Evolutionary conservation across 2,888 invertebrate genomes (phyloP), one percentile per base, ranked within the genome.

Genomic region (Serrognathus titanus): DNA sequence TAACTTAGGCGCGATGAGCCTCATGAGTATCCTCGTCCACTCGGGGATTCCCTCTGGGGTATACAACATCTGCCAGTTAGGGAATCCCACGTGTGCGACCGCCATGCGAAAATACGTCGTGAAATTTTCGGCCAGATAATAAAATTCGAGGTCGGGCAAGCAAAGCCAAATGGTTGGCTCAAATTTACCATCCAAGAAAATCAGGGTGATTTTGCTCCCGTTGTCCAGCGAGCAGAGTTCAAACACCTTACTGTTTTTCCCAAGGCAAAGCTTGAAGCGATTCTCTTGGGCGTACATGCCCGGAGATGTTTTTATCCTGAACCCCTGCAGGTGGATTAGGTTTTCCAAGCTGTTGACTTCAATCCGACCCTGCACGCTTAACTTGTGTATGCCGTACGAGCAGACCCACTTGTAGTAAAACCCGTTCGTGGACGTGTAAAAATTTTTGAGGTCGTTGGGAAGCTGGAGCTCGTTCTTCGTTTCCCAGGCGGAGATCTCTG

Each of bases 71-170:
- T 95, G 94, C 96, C 96, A 96, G 58, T 90, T 88, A 0, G 94
- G 94, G 54, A 96, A 79, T 0, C 95, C 96, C 48, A 94, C 82
- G 73, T 96, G 94, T 2, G 91, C 90, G 39, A 96, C 79, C 73
- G 92, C 86, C 87, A 95, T 91, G 57, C 94, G 82, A 68, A 94
- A 88, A 75, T 95, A 96, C 61, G 89, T 85, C 9, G 88, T 87
- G 70, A 96, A 94, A 20, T 85, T 87, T 52, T 89, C 86, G 0
- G 94, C 89, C 49, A 96, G 78, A 78, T 87, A 90, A 62, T 90
- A 88, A 89, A 94, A 95, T 11, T 84, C 82, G 35, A 83, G 69
- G 7, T 66, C 64, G 10, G 61, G 63, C 31, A 61, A 67, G 51
- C 67, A 71, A 3, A 75, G 58, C 75, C 75, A 76, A 20, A 76